phyloP scores from a whole-genome alignment of 2,113 vertebrate genomes.

The Corynorhinus townsendii region DNA sequence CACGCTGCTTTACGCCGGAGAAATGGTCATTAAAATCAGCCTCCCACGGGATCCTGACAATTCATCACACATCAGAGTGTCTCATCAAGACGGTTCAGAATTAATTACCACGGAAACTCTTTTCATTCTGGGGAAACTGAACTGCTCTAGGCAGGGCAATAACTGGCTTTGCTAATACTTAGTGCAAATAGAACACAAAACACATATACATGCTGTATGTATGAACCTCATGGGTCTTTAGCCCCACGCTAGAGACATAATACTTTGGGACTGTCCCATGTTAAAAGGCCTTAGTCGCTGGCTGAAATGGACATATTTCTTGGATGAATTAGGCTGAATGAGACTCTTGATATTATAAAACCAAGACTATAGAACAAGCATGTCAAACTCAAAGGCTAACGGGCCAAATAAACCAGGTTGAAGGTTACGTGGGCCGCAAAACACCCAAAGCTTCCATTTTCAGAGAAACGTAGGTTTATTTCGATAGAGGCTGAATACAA shows the following conservation, averaged over 20 bases:
- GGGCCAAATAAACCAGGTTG: too few relatives aligned
- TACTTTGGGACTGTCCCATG: too few relatives aligned
- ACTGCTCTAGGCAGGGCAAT: rapidly evolving
- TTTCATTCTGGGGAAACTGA: background rate
- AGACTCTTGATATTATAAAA: background rate
- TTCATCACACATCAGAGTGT: background rate
- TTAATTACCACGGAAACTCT: conserved; percentile 39
- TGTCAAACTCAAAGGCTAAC: too few relatives aligned
- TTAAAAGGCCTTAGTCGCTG: background rate
- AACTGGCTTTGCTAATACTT: background rate
- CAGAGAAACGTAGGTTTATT: too few relatives aligned
- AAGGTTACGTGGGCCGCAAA: too few relatives aligned
- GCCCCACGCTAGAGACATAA: background rate
- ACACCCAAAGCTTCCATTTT: too few relatives aligned
- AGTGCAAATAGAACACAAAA: background rate
- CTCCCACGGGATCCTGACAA: conserved; percentile 5
- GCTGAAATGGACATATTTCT: background rate
- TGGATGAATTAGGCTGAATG: background rate
- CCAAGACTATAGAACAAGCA: too few relatives aligned
- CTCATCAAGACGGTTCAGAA: conserved; percentile 2
- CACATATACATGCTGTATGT: rapidly evolving
- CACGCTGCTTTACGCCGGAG: rapidly evolving
- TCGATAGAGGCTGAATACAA: too few relatives aligned
- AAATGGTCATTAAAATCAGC: background rate
- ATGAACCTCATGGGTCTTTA: background rate